Evolutionary conservation across 2,797 vertebrate genomes (phyloP).

Genomic region (Danio choprae): DNA sequence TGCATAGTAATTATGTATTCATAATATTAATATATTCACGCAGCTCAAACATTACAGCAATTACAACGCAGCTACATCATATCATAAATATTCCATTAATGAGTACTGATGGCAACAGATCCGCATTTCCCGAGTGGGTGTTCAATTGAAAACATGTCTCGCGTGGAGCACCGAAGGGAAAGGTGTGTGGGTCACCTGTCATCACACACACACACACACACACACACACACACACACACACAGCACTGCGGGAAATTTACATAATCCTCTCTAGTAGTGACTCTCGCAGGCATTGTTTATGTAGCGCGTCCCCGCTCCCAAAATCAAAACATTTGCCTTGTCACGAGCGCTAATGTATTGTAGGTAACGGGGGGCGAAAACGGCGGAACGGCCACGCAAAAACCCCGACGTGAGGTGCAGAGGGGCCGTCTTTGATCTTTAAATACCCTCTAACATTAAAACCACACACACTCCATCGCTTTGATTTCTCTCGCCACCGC

Average conservation of each 20-base stretch:
- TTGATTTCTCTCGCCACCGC: slow-evolving; percentile 66
- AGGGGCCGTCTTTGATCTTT: slow-evolving; percentile 79
- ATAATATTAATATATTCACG: slow-evolving; percentile 34
- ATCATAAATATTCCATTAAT: slow-evolving; percentile 41
- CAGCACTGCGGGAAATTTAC: slow-evolving; percentile 62
- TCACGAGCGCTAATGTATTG: slow-evolving; percentile 19
- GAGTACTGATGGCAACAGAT: slow-evolving; percentile 10
- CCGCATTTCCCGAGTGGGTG: slow-evolving; percentile 33
- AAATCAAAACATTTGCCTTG: slow-evolving; percentile 65
- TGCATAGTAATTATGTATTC: slow-evolving; percentile 10
- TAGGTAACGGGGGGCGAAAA: slow-evolving; percentile 51
- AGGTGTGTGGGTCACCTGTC: slow-evolving; percentile 57
- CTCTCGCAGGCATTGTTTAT: slow-evolving; percentile 59
- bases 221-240: slow-evolving; percentile 36
- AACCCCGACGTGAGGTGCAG: slow-evolving; percentile 63
- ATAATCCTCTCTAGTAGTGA: slow-evolving; percentile 57
- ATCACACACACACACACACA: slow-evolving; percentile 23
- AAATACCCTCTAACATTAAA: slow-evolving; percentile 83
- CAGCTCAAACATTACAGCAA: slow-evolving; percentile 38
- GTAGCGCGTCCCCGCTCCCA: slow-evolving; percentile 57
- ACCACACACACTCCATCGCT: slow-evolving; percentile 71
- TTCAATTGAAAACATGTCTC: slow-evolving; percentile 17
- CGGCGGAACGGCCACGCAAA: slow-evolving; percentile 65
- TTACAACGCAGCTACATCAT: slow-evolving; percentile 35
- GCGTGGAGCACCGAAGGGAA: slow-evolving; percentile 26